These are phyloP conservation scores for Asarcornis scutulata DNA, from an alignment of 2,113 vertebrate species.

Conservation along the genomic window DNA sequence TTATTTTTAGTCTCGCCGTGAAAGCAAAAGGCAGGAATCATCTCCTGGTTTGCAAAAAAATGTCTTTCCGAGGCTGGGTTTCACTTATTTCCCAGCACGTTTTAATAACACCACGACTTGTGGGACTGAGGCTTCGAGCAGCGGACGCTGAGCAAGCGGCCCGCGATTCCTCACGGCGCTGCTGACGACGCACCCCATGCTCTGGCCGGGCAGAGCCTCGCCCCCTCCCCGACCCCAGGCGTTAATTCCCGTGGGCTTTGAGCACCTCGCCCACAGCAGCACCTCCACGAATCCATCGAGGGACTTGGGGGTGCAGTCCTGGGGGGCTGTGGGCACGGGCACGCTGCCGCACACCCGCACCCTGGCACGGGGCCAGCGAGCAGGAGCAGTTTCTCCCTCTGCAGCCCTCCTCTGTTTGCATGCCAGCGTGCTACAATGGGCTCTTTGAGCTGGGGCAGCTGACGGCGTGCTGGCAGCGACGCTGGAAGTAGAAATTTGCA, in stretches of 20 bases:
- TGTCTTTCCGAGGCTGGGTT: not conserved
- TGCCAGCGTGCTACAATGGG: constrained; percentile 75
- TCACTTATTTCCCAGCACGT: not conserved
- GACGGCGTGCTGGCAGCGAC: constrained; percentile 70
- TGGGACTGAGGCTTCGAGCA: rapidly evolving
- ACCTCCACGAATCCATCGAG: rapidly evolving
- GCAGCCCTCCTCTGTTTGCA: constrained; percentile 9
- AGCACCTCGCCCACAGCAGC: rapidly evolving
- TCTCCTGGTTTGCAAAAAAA: not conserved
- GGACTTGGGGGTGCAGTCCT: not conserved
- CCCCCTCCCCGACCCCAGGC: rapidly evolving
- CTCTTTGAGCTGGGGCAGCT: constrained; percentile 83
- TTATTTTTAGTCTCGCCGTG: not conserved
- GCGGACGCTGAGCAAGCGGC: rapidly evolving
- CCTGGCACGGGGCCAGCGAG: constrained; percentile 52
- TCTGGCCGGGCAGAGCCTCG: rapidly evolving
- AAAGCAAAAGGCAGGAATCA: constrained; percentile 18
- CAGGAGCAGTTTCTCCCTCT: constrained; percentile 52
- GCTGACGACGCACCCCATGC: not conserved
- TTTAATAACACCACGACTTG: not conserved
- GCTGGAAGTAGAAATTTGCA: constrained; percentile 77
- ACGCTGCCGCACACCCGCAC: too few relatives aligned
- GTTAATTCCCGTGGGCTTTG: not conserved
- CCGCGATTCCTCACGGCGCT: rapidly evolving
- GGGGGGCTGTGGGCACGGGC: too few relatives aligned